Evolutionary conservation across 2,113 vertebrate genomes (phyloP), one percentile per base, ranked within the genome.

Genomic region (Corythornis vintsioides): DNA sequence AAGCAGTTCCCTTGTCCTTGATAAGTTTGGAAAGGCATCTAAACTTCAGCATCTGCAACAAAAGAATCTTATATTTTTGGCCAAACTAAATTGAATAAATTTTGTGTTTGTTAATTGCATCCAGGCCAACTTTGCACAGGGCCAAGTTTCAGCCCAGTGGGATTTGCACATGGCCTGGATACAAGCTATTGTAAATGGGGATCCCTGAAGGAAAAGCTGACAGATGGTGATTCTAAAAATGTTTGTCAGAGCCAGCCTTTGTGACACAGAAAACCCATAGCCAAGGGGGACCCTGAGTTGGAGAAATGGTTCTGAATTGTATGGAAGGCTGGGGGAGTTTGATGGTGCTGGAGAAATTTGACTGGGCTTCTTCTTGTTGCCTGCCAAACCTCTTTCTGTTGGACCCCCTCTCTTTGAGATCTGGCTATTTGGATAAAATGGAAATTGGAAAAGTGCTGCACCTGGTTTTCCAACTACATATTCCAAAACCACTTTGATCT

Each of bases 71-170:
- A 83, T 93, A 95, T 96, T 94, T 96, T 96, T 96, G 95, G 96
- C 96, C 96, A 96, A 96, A 96, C 91, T 95, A 96, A 96, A 94
- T 94, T 96, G 92, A 94, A 96, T 96, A 96, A 96, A 89, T 94
- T 92, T 96, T 93, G 89, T 93, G 85, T 94, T 96, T 94, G 89
- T 89, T 96, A 96, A 96, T 95, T 96, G 93, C 91, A 96, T 96
- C 95, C 96, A 96, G 96, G 94, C 94, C 89, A 96, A 90, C 91
- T 65, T 86, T 24, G 56, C 2, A 2, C 65, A 33, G 87, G 92
- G 95, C 95, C 96, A 96, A 96, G 94, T 96, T 96, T 93, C 89
- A 95, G 91, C 89, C 95, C 92, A 96, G 95, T 96, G 96, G 96
- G 95, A 96, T 96, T 96, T 95, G 79, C 93, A 92, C 92, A 96